Percentiles rank a stretch among this genome's conserved stretches.
These are phyloP conservation scores for Sylvietta virens DNA, from an alignment of 2,113 vertebrate species.

Conservation along the genomic window DNA sequence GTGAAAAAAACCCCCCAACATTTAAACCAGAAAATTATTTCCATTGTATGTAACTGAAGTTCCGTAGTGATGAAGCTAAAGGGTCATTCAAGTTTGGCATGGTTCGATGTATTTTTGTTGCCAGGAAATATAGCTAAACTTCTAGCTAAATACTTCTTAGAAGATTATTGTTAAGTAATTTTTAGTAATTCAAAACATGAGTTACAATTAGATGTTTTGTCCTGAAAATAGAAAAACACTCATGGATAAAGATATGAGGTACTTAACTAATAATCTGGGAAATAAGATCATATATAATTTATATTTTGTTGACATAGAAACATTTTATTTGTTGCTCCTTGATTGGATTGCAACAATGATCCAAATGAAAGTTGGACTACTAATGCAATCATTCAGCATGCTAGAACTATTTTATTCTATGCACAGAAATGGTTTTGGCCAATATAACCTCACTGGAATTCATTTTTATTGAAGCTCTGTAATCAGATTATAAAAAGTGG, in stretches of 20 bases:
- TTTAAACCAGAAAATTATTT: not conserved
- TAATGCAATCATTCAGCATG: not conserved
- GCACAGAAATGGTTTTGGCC: not conserved
- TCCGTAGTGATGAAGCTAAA: not conserved
- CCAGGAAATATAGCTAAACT: constrained; percentile 17
- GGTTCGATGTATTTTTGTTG: not conserved
- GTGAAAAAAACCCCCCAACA: rapidly evolving
- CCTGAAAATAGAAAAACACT: not conserved
- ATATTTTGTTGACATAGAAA: not conserved
- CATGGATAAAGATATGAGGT: not conserved
- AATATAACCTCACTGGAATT: not conserved
- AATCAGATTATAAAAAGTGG: not conserved
- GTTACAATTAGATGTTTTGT: constrained; percentile 43
- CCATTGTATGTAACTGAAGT: not conserved
- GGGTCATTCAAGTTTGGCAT: not conserved
- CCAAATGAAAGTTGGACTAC: not conserved
- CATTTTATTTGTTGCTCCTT: constrained; percentile 50
- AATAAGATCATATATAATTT: not conserved
- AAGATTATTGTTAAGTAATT: constrained; percentile 23
- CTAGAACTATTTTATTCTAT: not conserved
- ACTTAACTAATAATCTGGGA: not conserved
- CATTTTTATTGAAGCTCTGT: not conserved
- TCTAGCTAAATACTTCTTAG: not conserved
- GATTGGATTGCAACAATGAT: not conserved
- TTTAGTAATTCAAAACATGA: constrained; percentile 30